Conservation (phyloP, 2,797 vertebrate species). For the Graptemys geographica region DNA sequence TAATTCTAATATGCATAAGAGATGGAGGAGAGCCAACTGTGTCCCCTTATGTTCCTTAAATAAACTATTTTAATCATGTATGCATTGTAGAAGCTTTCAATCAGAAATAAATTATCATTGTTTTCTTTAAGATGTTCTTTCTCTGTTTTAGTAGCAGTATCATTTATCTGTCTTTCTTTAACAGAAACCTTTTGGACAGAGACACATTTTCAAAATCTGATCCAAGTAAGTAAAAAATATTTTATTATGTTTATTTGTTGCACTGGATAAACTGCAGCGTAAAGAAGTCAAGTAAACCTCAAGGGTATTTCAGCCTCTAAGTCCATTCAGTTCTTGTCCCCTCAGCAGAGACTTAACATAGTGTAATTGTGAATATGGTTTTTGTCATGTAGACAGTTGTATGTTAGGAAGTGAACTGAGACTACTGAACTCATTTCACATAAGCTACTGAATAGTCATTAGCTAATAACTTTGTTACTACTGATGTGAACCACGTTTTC, state of each 20-base stretch:
- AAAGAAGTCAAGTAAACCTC: background rate
- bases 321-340: background rate
- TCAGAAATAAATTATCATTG: background rate
- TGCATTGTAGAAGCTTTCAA: background rate
- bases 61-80: rapidly evolving
- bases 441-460: background rate
- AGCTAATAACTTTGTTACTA: background rate
- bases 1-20: background rate
- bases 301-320: background rate
- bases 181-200: slow-evolving; percentile 97
- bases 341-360: background rate
- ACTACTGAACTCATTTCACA: background rate
- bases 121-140: slow-evolving; percentile 24
- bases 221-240: slow-evolving; percentile 90
- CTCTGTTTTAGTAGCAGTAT: background rate
- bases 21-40: background rate
- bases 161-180: slow-evolving; percentile 66
- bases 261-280: background rate
- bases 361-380: background rate
- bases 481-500: background rate
- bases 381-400: background rate
- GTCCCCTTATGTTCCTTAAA: background rate
- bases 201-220: slow-evolving; percentile 99
- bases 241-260: background rate
- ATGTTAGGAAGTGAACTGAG: background rate